Base-by-base conservation (phyloP, 2,797 vertebrate genomes). In the Sylvilagus floridanus region DNA sequence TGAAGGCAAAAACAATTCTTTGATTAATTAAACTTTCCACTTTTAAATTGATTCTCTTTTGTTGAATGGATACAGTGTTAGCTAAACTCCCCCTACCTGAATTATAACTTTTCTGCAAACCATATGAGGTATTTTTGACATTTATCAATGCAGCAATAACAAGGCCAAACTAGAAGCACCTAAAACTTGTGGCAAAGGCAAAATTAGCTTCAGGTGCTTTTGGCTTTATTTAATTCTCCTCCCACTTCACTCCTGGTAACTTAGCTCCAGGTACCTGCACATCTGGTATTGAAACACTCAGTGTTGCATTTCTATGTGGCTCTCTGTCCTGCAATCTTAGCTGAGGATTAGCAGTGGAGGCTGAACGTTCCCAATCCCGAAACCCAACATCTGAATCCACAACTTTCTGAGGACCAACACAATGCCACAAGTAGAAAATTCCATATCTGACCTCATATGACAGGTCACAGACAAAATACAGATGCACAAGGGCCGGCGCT, bases 21-120 rank as follows among this genome's bases (percentile, higher is more conserved):
- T 86, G 71, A 78, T 75, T 65, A 94, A 94, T 73, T 60, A 66
- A 88, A 60, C 77, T 78, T 88, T 10, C 96, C n/a, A 71, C n/a
- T 91, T 75, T 93, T 83, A 60, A 89, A 88, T 72, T 83, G 69
- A 52, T n/a, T 91, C 11, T 76, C 66, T 81, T 26, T 79, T 82
- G 83, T 78, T 78, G 52, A 57, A 30, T 50, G 24, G 84, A 57
- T 90, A 68, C 32, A 73, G 24, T 28, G 76, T 14, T 85, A 71
- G 54, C 69, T 73, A 79, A 77, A 90, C 22, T 57, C 54, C 16
- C 19, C 19, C 54, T 86, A 66, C 24, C 42, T 47, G 42, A n/a
- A n/a, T 4, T 7, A 86, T n/a, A 30, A 21, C 57, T 90, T 79
- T 76, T 50, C 62, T 92, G 26, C 2, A 90, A 84, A 57, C 37